Conservation (phyloP, 1,140 invertebrate genomes). For the Conus betulinus region DNA sequence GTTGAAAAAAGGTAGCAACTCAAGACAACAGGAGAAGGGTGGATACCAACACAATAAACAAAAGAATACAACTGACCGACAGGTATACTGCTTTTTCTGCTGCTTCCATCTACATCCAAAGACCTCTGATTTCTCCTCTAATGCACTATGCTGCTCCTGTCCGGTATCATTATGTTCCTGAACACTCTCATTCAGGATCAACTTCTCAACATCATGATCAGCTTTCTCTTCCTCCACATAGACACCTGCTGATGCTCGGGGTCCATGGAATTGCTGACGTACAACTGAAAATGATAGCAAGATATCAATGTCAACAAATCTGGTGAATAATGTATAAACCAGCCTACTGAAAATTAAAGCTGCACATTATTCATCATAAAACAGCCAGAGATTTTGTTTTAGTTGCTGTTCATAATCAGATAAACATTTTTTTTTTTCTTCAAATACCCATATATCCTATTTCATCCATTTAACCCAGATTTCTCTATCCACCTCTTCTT, state of each 20-base stretch:
- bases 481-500: too few species aligned
- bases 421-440: too few species aligned
- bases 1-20: too few species aligned
- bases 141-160: background rate
- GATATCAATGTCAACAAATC: too few species aligned
- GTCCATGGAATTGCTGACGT: slow-evolving; percentile 61
- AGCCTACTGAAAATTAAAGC: too few species aligned
- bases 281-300: slow-evolving; percentile 51
- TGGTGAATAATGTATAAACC: too few species aligned
- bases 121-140: background rate
- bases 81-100: background rate
- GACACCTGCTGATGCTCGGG: slow-evolving; percentile 45
- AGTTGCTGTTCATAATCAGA: too few species aligned
- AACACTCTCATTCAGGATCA: background rate
- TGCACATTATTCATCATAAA: too few species aligned
- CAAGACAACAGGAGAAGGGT: too few species aligned
- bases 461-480: too few species aligned
- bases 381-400: too few species aligned
- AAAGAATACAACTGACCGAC: slow-evolving; percentile 1
- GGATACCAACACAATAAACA: background rate
- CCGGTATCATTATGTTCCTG: background rate
- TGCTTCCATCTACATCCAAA: background rate
- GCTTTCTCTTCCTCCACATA: slow-evolving; percentile 46
- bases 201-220: slow-evolving; percentile 37
- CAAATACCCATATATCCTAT: too few species aligned